Evolutionary conservation across 1,140 invertebrate genomes (phyloP).

Genomic region (Drosophila punjabiensis): DNA sequence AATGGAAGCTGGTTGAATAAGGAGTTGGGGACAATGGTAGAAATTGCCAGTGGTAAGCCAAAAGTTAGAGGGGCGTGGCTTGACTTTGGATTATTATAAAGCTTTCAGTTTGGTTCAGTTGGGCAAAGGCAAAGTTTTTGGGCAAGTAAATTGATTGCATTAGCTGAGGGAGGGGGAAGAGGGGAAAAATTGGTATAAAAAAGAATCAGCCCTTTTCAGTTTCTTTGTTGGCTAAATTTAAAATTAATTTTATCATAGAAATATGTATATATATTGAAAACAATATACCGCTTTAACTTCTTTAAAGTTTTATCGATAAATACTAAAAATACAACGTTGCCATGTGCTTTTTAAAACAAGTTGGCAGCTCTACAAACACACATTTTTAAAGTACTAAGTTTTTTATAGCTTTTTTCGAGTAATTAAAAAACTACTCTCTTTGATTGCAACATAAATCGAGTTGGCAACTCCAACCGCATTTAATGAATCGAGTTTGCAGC

Average conservation of each 20-base stretch:
- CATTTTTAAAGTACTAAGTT: background rate
- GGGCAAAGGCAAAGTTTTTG: slow-evolving; percentile 59
- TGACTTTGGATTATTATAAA: slow-evolving; percentile 49
- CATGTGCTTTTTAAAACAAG: background rate
- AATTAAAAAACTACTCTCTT: background rate
- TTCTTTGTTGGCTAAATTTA: too few species aligned
- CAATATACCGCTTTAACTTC: too few species aligned
- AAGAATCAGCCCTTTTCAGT: background rate
- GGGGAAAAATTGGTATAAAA: background rate
- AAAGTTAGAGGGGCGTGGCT: slow-evolving; percentile 51
- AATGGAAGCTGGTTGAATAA: background rate
- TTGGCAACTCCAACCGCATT: slow-evolving; percentile 9
- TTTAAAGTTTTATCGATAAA: background rate
- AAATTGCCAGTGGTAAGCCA: slow-evolving; percentile 49
- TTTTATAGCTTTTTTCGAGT: too few species aligned
- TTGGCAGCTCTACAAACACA: background rate
- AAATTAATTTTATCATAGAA: too few species aligned
- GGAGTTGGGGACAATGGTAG: slow-evolving; percentile 38
- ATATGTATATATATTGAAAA: too few species aligned
- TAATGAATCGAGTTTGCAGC: slow-evolving; percentile 32
- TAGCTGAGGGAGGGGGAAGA: slow-evolving; percentile 10
- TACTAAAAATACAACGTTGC: background rate
- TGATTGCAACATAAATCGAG: background rate
- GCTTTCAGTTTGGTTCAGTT: slow-evolving; percentile 56
- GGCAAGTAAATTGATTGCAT: slow-evolving; percentile 74